phyloP scores from a whole-genome alignment of 92 coral and sea anemone genomes.

The Parazoanthus atlanticus region DNA sequence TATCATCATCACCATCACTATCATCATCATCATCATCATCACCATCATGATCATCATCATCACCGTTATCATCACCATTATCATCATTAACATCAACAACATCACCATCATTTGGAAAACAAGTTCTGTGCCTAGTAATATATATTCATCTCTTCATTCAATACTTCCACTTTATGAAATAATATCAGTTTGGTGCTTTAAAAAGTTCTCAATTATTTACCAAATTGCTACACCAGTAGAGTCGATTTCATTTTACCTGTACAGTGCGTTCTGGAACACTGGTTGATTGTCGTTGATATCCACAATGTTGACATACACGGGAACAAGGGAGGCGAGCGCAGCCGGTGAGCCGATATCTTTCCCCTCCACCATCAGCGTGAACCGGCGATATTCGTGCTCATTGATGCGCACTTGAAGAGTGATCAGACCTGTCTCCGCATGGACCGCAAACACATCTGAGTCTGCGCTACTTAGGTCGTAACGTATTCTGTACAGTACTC shows the following conservation, averaged over 20 bases:
- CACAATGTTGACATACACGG: conserved; percentile 80
- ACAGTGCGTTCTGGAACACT: conserved; percentile 57
- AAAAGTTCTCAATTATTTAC: too few relatives aligned
- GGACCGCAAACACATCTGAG: conserved; percentile 73
- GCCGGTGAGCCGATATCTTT: conserved; percentile 86
- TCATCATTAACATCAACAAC: too few relatives aligned
- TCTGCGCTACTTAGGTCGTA: conserved; percentile 62
- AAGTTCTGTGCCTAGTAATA: too few relatives aligned
- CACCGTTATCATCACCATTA: too few relatives aligned
- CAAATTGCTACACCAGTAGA: too few relatives aligned
- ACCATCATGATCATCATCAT: too few relatives aligned
- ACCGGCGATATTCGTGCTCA: conserved; percentile 73
- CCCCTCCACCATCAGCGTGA: conserved; percentile 81
- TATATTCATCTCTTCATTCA: too few relatives aligned
- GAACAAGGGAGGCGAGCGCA: conserved; percentile 79
- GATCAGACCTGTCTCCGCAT: conserved; percentile 80
- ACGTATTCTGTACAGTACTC: conserved; percentile 78
- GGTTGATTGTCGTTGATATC: conserved; percentile 93
- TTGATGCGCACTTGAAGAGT: conserved; percentile 73
- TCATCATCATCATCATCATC: neutral
- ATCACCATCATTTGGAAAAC: too few relatives aligned
- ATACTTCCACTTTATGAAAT: neutral
- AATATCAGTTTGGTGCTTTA: neutral
- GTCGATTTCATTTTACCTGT: too few relatives aligned
- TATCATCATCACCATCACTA: neutral